Evolutionary conservation across 2,113 vertebrate genomes (phyloP), one percentile per base, ranked within the genome.

Genomic region (Sprattus sprattus): DNA sequence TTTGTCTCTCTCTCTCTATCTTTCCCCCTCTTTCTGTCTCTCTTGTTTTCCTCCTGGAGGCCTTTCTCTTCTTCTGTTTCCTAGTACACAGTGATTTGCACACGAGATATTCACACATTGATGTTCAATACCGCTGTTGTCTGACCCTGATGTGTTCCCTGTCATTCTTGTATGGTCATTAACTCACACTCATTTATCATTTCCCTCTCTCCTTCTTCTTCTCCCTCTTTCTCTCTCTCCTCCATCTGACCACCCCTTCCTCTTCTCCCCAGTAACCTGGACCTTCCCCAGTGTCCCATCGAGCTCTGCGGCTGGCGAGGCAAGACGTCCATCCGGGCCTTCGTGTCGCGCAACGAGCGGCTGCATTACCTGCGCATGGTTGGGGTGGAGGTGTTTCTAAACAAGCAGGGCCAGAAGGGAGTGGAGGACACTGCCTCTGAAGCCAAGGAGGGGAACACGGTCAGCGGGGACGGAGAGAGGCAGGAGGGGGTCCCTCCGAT

Each of bases 221-320:
- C 50, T 32, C 18, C 6, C n/a, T 10, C 2, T 5, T 81, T 39
- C 57, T 75, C 25, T 71, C 15, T 52, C 47, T 75, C 2, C 22
- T 25, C n/a, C 22, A 6, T 57, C n/a, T 6, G 20, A 32, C 16
- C 20, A 22, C 4, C 9, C 6, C 8, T 22, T 83, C 81, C 25
- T 20, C 20, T 22, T 75, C 28, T 86, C 82, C 22, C 0, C 88
- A 99, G 98, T 87, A 95, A 96, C 86, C 93, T 95, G 0, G 93
- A 91, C 0, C 91, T 96, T 82, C 96, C 98, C 45, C 97, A 97
- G 94, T 99, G 98, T 80, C 91, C 97, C 64, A 96, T 99, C 54
- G 97, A 99, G 92, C 92, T 99, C 52, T 99, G 98, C 32, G 98
- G 98, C 8, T 99, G 98, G 98, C 96, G 97, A 84, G 98, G 98